These are phyloP conservation scores for Drosophila kurseongensis DNA, from an alignment of 1,140 invertebrate species.

Conservation along the genomic window DNA sequence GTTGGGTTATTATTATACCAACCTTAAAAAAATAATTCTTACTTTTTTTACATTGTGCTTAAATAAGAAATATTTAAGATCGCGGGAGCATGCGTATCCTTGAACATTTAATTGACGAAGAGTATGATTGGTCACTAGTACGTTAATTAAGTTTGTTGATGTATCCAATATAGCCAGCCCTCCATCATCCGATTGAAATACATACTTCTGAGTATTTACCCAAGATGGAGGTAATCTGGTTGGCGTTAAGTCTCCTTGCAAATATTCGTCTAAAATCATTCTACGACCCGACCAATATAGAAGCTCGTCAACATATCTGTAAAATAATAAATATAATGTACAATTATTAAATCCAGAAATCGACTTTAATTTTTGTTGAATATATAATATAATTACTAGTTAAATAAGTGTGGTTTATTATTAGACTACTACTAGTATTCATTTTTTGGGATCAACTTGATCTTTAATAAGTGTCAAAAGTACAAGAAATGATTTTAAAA, in stretches of 20 bases:
- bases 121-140: conserved; percentile 93
- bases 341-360: too few relatives aligned
- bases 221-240: conserved; percentile 90
- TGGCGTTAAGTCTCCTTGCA: conserved; percentile 90
- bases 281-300: conserved; percentile 93
- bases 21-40: conserved; percentile 78
- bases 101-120: conserved; percentile 93
- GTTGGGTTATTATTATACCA: background rate
- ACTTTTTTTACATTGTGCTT: conserved; percentile 94
- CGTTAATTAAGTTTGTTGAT: conserved; percentile 89
- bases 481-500: too few relatives aligned
- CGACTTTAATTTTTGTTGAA: too few relatives aligned
- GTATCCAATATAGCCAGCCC: conserved; percentile 91
- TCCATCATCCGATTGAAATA: conserved; percentile 93
- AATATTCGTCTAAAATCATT: conserved; percentile 92
- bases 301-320: conserved; percentile 92
- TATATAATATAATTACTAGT: too few relatives aligned
- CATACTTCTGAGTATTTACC: conserved; percentile 91
- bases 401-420: too few relatives aligned
- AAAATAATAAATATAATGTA: background rate
- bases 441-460: too few relatives aligned
- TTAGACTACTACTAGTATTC: too few relatives aligned
- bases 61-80: conserved; percentile 92
- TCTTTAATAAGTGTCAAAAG: too few relatives aligned
- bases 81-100: conserved; percentile 92